phyloP scores from a whole-genome alignment of 2,113 vertebrate species.

The Syrmaticus mikado region DNA sequence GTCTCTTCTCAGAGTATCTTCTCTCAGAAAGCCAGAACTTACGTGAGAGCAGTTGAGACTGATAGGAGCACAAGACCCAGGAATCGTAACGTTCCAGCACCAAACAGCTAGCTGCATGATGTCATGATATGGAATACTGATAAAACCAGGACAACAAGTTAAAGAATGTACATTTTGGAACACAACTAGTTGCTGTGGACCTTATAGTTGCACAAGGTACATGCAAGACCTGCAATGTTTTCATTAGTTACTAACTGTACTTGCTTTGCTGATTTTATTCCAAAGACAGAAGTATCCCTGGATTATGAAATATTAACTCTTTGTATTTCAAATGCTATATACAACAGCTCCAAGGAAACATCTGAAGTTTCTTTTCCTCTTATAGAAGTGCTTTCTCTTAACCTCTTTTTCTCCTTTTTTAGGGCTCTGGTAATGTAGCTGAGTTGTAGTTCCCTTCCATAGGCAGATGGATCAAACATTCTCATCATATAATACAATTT shows the following conservation, averaged over 20 bases:
- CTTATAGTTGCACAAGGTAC: neutral
- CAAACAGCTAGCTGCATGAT: too few species aligned
- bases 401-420: neutral
- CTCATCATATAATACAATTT: constrained; percentile 83
- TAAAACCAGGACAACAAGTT: neutral
- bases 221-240: neutral
- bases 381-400: neutral
- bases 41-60: too few species aligned
- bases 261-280: neutral
- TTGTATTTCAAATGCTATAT: neutral
- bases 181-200: neutral
- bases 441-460: neutral
- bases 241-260: neutral
- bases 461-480: constrained; percentile 39
- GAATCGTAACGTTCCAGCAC: too few species aligned
- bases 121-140: too few species aligned
- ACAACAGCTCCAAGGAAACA: neutral
- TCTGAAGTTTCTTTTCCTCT: neutral
- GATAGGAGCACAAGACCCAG: too few species aligned
- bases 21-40: too few species aligned
- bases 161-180: neutral
- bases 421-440: neutral
- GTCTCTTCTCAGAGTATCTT: too few species aligned
- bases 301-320: neutral
- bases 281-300: neutral